Evolutionary conservation across 1,140 invertebrate species (phyloP).

Genomic region (Bemisia tabaci): DNA sequence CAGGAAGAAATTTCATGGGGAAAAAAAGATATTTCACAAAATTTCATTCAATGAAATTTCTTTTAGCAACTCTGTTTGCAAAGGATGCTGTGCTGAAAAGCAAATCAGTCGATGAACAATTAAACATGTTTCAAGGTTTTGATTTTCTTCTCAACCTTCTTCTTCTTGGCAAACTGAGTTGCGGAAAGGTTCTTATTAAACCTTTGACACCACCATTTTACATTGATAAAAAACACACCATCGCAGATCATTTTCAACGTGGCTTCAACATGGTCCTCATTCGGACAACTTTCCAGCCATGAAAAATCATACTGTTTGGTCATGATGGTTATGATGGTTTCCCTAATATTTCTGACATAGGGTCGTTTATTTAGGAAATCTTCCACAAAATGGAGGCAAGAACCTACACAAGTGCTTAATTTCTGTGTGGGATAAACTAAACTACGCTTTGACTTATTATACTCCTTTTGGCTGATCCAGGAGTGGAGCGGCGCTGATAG

Average conservation of each 20-base stretch:
- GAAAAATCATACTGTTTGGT: neutral
- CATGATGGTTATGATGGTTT: neutral
- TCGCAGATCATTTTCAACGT: neutral
- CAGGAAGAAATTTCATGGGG: no score
- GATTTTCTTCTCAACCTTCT: no score
- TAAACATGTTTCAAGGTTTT: no score
- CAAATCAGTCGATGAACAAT: no score
- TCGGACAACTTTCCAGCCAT: neutral
- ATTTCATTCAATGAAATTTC: no score
- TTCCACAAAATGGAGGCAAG: neutral
- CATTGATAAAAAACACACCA: neutral
- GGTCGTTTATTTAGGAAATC: neutral
- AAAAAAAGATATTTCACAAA: no score
- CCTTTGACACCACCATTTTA: neutral
- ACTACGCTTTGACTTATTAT: neutral
- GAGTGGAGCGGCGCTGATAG: neutral
- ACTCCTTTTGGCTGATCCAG: neutral
- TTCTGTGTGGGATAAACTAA: neutral
- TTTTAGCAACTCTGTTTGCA: no score
- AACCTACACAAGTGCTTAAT: neutral
- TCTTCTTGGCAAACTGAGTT: no score
- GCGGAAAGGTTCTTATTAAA: no score
- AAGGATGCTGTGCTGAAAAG: no score
- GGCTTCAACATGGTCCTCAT: neutral
- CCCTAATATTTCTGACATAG: neutral